Percentiles rank a stretch among this genome's conserved stretches.
These are phyloP conservation scores for Porphyrio hochstetteri DNA, from an alignment of 2,113 vertebrate genomes.

Conservation along the genomic window DNA sequence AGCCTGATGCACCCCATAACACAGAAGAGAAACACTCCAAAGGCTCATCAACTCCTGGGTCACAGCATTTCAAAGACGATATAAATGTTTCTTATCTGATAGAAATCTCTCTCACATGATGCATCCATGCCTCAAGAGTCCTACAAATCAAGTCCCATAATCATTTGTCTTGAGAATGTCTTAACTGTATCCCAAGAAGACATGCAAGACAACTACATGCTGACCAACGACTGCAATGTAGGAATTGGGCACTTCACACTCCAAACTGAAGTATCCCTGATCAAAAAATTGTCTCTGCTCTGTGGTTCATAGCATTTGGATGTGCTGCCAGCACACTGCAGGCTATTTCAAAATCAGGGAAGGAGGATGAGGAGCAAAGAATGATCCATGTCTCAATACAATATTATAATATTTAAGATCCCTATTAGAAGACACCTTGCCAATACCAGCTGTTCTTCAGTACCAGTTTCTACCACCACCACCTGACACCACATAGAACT, in stretches of 20 bases:
- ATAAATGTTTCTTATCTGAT: not conserved
- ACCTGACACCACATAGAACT: not conserved
- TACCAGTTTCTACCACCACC: not conserved
- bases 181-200: not conserved
- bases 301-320: not conserved
- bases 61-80: not conserved
- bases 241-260: not conserved
- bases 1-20: not conserved
- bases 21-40: not conserved
- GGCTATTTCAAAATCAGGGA: not conserved
- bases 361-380: not conserved
- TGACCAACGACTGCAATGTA: not conserved
- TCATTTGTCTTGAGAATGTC: not conserved
- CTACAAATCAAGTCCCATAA: not conserved
- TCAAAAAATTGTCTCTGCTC: not conserved
- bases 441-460: not conserved
- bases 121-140: not conserved
- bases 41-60: not conserved
- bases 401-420: not conserved
- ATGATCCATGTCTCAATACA: not conserved
- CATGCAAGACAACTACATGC: not conserved
- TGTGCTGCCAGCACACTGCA: not conserved
- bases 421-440: not conserved
- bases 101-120: not conserved
- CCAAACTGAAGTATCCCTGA: not conserved